Percentiles rank a stretch among this genome's conserved stretches.
Evolutionary conservation across 2,888 invertebrate genomes (phyloP).

Genomic region (Elegia similella): DNA sequence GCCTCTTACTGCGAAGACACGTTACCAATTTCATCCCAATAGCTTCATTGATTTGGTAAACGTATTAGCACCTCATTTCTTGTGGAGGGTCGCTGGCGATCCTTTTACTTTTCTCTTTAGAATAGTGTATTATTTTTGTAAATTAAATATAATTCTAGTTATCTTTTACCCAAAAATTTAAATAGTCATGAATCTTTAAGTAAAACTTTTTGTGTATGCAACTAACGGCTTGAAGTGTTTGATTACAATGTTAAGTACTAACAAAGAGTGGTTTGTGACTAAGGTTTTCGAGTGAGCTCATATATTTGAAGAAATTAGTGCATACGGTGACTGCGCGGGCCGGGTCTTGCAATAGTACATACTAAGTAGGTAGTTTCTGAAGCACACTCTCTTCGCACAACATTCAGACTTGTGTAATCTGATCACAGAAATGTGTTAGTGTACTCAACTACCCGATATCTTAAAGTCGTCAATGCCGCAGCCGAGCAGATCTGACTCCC

Average conservation of each 20-base stretch:
- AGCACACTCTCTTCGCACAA: conserved; percentile 62
- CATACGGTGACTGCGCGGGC: conserved; percentile 51
- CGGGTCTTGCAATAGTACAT: conserved; percentile 74
- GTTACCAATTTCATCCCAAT: conserved; percentile 57
- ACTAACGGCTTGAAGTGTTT: conserved; percentile 76
- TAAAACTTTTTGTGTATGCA: conserved; percentile 64
- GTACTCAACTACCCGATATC: conserved; percentile 34
- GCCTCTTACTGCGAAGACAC: conserved; percentile 57
- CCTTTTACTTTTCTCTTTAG: conserved; percentile 73
- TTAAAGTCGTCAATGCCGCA: conserved; percentile 22
- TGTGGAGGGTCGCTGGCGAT: conserved; percentile 77
- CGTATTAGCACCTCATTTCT: conserved; percentile 75
- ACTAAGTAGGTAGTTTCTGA: conserved; percentile 48
- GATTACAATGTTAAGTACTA: conserved; percentile 67
- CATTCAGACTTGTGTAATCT: conserved; percentile 40
- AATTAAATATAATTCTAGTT: conserved; percentile 59
- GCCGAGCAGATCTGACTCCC: conserved; percentile 36
- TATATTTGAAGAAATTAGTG: conserved; percentile 41
- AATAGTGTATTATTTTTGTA: conserved; percentile 66
- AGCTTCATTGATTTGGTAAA: conserved; percentile 70
- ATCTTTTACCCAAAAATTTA: conserved; percentile 49
- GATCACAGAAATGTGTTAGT: conserved; percentile 36
- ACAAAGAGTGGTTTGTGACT: conserved; percentile 73
- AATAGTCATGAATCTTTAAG: conserved; percentile 51
- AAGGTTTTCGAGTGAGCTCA: conserved; percentile 61